Conservation (phyloP, 1,140 invertebrate genomes). For the Drosophila virilis region DNA sequence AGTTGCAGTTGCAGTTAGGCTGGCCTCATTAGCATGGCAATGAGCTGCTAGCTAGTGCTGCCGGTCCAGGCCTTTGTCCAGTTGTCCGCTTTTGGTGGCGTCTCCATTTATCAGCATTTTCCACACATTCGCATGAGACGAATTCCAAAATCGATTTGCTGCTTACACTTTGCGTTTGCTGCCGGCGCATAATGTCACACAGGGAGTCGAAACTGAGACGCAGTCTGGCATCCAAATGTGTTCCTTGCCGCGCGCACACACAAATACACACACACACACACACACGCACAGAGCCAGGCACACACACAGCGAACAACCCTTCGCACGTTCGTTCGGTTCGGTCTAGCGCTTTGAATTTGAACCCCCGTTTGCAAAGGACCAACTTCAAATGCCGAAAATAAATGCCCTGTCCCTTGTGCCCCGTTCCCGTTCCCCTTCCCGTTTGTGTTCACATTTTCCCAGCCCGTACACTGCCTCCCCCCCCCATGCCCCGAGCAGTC, state of each 20-base stretch:
- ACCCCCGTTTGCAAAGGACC: conserved; percentile 80
- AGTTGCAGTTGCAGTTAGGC: conserved; percentile 33
- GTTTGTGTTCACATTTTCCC: background rate
- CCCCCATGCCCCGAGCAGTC: conserved; percentile 4
- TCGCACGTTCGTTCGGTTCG: conserved; percentile 66
- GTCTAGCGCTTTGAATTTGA: conserved; percentile 81
- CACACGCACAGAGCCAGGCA: conserved; percentile 21
- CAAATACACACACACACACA: conserved; percentile 4
- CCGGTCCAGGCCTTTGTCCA: background rate
- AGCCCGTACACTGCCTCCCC: background rate
- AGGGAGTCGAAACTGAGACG: conserved; percentile 63
- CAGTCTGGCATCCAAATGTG: conserved; percentile 81
- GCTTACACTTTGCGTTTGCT: conserved; percentile 52
- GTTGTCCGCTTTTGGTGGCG: background rate
- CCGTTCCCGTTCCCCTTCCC: conserved; percentile 2
- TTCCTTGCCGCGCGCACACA: conserved; percentile 55
- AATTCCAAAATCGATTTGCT: conserved; percentile 78
- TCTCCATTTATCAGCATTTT: conserved; percentile 78
- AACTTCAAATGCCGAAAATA: conserved; percentile 83
- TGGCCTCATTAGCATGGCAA: conserved; percentile 68
- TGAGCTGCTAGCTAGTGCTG: conserved; percentile 38
- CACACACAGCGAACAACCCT: conserved; percentile 56
- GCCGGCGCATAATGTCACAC: conserved; percentile 68
- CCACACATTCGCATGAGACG: conserved; percentile 79
- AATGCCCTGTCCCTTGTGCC: conserved; percentile 58